phyloP scores from a whole-genome alignment of 2,113 vertebrate species.

The Lasiurus cinereus region DNA sequence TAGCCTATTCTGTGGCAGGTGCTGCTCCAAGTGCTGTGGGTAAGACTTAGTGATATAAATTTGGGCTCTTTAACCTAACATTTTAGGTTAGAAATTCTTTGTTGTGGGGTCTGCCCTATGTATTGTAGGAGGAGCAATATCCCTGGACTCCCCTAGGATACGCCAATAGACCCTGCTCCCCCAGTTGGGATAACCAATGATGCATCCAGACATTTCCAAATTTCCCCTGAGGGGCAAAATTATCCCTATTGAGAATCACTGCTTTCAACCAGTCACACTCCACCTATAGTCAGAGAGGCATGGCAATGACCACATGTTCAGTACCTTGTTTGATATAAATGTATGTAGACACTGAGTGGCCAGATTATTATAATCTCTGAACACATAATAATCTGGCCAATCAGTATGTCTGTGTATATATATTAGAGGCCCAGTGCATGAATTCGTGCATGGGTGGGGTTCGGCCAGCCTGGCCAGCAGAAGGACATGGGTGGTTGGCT shows the following conservation, averaged over 20 bases:
- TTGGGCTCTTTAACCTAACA: background rate
- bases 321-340: background rate
- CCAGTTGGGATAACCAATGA: background rate
- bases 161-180: background rate
- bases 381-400: no score
- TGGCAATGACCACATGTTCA: background rate
- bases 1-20: background rate
- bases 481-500: no score
- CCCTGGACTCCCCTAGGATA: background rate
- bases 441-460: no score
- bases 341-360: background rate
- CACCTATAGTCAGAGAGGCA: background rate
- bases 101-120: background rate
- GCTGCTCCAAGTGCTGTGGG: background rate
- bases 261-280: background rate
- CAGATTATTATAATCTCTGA: no score
- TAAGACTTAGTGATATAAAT: background rate
- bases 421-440: no score
- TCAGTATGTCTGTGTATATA: no score
- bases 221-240: background rate
- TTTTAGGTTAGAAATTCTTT: background rate
- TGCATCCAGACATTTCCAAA: background rate
- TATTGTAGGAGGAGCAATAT: background rate
- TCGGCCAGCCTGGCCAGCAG: no score
- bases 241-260: background rate